A percentile compares a stretch with the other conserved stretches of the same genome.
Conservation (phyloP, 2,888 invertebrate species). For the Orthosia cruda region DNA sequence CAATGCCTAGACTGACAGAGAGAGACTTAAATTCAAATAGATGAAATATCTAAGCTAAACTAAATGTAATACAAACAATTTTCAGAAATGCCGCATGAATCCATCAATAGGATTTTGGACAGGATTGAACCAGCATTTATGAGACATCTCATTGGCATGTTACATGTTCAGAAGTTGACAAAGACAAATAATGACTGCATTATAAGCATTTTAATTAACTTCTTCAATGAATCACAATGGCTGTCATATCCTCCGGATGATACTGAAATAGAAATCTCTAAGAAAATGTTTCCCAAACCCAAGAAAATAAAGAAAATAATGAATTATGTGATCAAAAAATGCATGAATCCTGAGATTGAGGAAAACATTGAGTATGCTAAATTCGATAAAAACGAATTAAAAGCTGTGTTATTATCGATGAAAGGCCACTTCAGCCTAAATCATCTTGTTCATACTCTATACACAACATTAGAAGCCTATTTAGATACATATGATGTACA, state of each 20-base stretch:
- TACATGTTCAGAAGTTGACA: conserved; percentile 77
- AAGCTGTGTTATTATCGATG: conserved; percentile 34
- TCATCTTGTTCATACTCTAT: conserved; percentile 79
- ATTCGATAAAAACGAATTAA: conserved; percentile 60
- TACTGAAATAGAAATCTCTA: conserved; percentile 66
- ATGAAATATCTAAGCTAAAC: background rate
- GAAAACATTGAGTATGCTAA: conserved; percentile 71
- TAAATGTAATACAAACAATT: conserved; percentile 50
- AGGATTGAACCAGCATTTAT: conserved; percentile 84
- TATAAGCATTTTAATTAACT: conserved; percentile 76
- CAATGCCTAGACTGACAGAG: background rate
- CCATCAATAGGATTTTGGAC: conserved; percentile 80
- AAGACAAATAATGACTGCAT: conserved; percentile 76
- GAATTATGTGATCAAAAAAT: conserved; percentile 74
- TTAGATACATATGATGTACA: conserved; percentile 83
- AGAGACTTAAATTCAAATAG: too few relatives aligned
- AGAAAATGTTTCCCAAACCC: conserved; percentile 67
- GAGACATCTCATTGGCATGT: conserved; percentile 79
- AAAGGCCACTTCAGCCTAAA: conserved; percentile 56
- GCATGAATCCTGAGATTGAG: conserved; percentile 39
- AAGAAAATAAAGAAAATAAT: conserved; percentile 73
- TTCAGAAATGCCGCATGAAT: conserved; percentile 82
- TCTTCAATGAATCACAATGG: conserved; percentile 78
- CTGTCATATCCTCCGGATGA: conserved; percentile 68
- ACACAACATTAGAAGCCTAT: conserved; percentile 82